Base-by-base conservation (phyloP, 1,140 invertebrate genomes). In the Tachypleus tridentatus region DNA sequence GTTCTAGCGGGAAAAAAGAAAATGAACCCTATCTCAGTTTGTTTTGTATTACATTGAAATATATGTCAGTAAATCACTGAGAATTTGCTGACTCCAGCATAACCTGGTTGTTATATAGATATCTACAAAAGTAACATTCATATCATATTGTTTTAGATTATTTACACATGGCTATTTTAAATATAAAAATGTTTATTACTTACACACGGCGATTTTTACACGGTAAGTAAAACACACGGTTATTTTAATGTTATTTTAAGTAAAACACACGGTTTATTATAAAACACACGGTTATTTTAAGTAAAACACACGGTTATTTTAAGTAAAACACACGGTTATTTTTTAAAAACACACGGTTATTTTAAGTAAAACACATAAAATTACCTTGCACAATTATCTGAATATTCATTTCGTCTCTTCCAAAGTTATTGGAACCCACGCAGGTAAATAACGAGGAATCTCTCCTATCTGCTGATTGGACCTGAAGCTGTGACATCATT, bases 401-500 rank as follows among this genome's bases (percentile, higher is more conserved):
- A 72, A 96, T 94, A 74, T 89, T 93, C 29, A 93, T 93, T 72
- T 96, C 91, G 75, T 97, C 93, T 70, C 88, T 91, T 11, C 94
- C 94, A 76, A 96, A 94, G 49, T 89, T 87, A 78, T 98, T 98
- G 5, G 89, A 92, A 0, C 93, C 93, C 5, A 92, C 86, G 74
- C 95, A 98, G 50, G 91, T 95, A 75, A 96, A 98, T 3, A 95
- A 79, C 9, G 92, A 93, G 3, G 93, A 93, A 76, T 98, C 94
- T 59, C 85, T 85, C 74, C 92, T 72, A 9, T 73, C 66, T 1
- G 78, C 73, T 7, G 71, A 68, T 3, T 68, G 57, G 29, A 80
- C 74, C 51, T 73, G 63, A 8, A 79, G 69, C 60, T 72, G 70
- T 1, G 72, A 72, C 3, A 66, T 69, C 10, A 70, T 57, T 2